Evolutionary conservation across 1,140 invertebrate genomes (phyloP).

Genomic region (Chironomus tepperi): DNA sequence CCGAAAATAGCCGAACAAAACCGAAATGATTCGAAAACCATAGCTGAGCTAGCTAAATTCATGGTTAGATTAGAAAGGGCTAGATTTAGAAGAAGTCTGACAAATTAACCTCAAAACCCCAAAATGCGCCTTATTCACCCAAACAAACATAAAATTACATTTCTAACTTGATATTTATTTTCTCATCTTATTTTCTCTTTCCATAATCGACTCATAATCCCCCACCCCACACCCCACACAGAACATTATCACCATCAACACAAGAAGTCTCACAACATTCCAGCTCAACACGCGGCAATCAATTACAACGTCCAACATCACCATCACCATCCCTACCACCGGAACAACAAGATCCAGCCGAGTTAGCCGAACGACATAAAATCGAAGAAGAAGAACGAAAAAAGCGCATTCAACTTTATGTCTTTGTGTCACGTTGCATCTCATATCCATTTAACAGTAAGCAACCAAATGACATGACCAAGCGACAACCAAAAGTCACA

Average conservation of each 20-base stretch:
- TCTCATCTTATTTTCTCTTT: not conserved
- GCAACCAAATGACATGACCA: conserved; percentile 95
- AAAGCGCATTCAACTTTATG: conserved; percentile 89
- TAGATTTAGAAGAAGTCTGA: not conserved
- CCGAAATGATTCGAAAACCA: no score
- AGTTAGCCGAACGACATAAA: conserved; percentile 66
- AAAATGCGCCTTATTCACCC: not conserved
- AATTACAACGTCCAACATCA: conserved; percentile 65
- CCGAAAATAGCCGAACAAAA: no score
- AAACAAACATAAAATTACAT: not conserved
- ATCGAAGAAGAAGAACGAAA: conserved; percentile 90
- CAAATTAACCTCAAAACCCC: not conserved
- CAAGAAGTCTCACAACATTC: not conserved
- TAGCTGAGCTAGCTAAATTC: no score
- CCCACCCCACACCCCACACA: not conserved
- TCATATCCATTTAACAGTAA: conserved; percentile 99
- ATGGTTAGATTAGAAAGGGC: no score
- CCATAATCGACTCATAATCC: no score
- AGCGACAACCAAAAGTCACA: conserved; percentile 85
- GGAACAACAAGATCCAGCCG: conserved; percentile 60
- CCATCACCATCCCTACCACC: conserved; percentile 74
- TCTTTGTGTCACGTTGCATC: conserved; percentile 95
- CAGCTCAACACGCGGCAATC: conserved; percentile 46
- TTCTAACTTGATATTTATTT: not conserved
- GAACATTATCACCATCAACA: conserved; percentile 48